Evolutionary conservation across 2,888 invertebrate species (phyloP).

Genomic region (Tetramorium bicarinatum): DNA sequence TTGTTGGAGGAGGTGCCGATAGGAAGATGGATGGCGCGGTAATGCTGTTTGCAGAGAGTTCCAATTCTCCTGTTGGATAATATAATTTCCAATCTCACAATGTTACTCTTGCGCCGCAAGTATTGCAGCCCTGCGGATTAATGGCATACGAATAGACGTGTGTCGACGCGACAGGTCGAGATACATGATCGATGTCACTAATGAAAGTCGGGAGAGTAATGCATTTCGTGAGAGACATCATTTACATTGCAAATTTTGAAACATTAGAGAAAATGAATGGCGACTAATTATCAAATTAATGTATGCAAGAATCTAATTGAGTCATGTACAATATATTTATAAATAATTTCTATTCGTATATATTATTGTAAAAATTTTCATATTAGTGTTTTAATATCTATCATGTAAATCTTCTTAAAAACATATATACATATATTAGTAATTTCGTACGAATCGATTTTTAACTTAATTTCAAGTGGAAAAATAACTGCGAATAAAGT

Average conservation of each 20-base stretch:
- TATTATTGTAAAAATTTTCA: neutral
- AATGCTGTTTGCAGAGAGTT: constrained; percentile 58
- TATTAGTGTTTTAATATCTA: neutral
- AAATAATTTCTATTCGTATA: neutral
- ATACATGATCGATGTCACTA: constrained; percentile 43
- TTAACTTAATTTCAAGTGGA: neutral
- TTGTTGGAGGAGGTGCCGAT: constrained; percentile 47
- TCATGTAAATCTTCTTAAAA: neutral
- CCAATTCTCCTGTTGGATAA: constrained; percentile 53
- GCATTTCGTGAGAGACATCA: neutral
- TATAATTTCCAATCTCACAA: constrained; percentile 54
- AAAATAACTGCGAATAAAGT: neutral
- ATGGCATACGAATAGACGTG: constrained; percentile 31
- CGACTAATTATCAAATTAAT: neutral
- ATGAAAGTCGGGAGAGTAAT: constrained; percentile 15
- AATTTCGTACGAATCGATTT: neutral
- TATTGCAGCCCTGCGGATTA: constrained; percentile 25
- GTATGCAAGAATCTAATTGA: neutral
- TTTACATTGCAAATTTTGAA: neutral
- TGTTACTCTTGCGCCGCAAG: constrained; percentile 36
- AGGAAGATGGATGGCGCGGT: constrained; percentile 53
- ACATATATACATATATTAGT: neutral
- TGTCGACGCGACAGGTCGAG: constrained; percentile 16
- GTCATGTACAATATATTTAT: neutral
- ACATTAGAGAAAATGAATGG: neutral